These are phyloP conservation scores for Jordanella pulchra DNA, from an alignment of 2,797 vertebrate genomes.

Conservation along the genomic window DNA sequence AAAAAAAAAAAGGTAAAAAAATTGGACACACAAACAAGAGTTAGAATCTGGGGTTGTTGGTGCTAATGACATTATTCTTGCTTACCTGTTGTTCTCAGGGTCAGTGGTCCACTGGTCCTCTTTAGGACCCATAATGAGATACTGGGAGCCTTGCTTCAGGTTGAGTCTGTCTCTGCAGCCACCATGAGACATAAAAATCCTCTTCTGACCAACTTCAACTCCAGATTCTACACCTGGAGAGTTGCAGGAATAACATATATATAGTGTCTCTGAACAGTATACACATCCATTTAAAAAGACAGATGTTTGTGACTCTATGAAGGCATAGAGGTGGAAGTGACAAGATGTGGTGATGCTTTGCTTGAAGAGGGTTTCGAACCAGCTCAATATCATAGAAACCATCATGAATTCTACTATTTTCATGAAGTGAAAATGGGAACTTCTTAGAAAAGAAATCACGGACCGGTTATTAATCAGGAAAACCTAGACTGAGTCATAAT, in stretches of 20 bases:
- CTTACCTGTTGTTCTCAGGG: conserved; percentile 57
- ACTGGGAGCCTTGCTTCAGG: conserved; percentile 66
- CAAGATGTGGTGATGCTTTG: no score
- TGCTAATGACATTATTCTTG: not conserved
- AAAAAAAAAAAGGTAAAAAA: not conserved
- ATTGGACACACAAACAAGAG: not conserved
- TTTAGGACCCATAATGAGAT: conserved; percentile 75
- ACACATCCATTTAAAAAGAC: not conserved
- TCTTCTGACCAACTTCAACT: conserved; percentile 55
- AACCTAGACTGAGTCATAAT: no score
- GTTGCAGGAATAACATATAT: not conserved
- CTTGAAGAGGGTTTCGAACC: no score
- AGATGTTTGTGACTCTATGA: not conserved
- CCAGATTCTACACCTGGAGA: conserved; percentile 66
- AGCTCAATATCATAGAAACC: no score
- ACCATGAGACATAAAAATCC: conserved; percentile 75
- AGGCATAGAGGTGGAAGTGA: no score
- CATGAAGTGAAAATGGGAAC: no score
- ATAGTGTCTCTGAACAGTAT: not conserved
- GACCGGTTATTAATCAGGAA: no score
- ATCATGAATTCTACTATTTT: no score
- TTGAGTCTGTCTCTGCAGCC: conserved; percentile 69
- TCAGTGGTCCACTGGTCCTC: conserved; percentile 71
- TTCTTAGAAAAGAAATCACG: no score
- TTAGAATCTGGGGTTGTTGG: no score